phyloP scores from a whole-genome alignment of 2,797 vertebrate species.

The Helicolenus hilgendorfi region DNA sequence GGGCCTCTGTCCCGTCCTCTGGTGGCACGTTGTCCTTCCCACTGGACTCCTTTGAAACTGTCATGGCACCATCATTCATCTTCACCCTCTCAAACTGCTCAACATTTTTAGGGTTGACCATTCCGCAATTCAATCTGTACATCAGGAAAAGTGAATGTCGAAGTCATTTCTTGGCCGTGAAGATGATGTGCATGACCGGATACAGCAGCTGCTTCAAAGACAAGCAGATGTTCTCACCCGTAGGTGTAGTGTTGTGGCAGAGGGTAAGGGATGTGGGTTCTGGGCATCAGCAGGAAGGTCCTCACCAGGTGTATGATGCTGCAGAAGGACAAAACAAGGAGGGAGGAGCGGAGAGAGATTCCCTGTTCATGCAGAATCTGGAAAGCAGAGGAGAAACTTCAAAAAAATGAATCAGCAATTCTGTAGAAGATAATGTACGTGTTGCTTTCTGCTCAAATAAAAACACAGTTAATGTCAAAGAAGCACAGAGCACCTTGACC shows the following conservation, averaged over 20 bases:
- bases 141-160: neutral
- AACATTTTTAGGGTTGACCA: conserved; percentile 67
- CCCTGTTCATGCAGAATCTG: conserved; percentile 91
- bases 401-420: neutral
- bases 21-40: neutral
- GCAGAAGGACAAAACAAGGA: conserved; percentile 91
- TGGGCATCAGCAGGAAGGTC: conserved; percentile 93
- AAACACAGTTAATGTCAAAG: neutral
- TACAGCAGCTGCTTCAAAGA: neutral
- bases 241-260: conserved; percentile 90
- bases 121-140: conserved; percentile 67
- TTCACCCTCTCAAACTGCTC: conserved; percentile 64
- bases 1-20: neutral
- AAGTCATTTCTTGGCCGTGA: neutral
- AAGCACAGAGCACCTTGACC: neutral
- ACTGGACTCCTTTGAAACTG: neutral
- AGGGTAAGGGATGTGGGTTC: conserved; percentile 90
- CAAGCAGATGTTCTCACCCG: conserved; percentile 83
- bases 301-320: conserved; percentile 91
- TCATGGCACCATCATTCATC: neutral
- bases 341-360: conserved; percentile 87
- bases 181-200: neutral
- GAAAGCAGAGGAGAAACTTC: neutral
- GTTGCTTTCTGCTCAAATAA: neutral
- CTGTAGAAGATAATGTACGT: neutral